Conservation (phyloP, 2,888 invertebrate species). For the Eutolmus rufibarbis region DNA sequence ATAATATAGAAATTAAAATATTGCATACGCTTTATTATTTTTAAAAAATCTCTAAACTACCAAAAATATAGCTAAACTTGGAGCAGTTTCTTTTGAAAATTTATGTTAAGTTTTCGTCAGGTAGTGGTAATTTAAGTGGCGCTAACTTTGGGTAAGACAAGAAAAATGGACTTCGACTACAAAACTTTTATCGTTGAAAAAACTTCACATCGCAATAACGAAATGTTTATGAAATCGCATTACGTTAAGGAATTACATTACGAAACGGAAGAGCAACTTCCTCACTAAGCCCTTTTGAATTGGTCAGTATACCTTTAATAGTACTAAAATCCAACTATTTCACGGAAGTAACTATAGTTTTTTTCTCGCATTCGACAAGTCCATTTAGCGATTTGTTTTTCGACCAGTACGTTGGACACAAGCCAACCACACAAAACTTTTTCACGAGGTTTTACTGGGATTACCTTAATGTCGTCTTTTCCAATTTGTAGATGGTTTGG, state of each 20-base stretch:
- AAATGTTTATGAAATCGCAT: background rate
- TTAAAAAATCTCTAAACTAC: no score
- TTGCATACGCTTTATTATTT: no score
- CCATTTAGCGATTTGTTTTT: background rate
- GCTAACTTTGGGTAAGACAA: background rate
- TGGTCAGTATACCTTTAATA: background rate
- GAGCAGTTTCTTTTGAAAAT: background rate
- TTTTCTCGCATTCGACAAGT: background rate
- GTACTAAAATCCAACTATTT: background rate
- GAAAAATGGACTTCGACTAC: background rate
- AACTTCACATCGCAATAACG: background rate
- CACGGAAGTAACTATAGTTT: background rate
- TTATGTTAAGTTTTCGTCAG: background rate
- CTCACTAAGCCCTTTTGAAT: background rate
- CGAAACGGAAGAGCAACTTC: background rate
- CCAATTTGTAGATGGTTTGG: background rate
- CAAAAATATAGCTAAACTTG: no score
- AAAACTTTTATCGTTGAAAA: background rate
- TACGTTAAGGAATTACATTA: background rate
- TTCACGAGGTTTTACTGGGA: background rate
- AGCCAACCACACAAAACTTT: background rate
- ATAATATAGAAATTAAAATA: no score
- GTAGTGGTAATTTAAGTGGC: background rate
- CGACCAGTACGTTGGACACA: background rate
- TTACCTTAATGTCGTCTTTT: background rate